A percentile compares a stretch with the other conserved stretches of the same genome.
phyloP scores from a whole-genome alignment of 2,113 vertebrate genomes.

The Varanus salvator region DNA sequence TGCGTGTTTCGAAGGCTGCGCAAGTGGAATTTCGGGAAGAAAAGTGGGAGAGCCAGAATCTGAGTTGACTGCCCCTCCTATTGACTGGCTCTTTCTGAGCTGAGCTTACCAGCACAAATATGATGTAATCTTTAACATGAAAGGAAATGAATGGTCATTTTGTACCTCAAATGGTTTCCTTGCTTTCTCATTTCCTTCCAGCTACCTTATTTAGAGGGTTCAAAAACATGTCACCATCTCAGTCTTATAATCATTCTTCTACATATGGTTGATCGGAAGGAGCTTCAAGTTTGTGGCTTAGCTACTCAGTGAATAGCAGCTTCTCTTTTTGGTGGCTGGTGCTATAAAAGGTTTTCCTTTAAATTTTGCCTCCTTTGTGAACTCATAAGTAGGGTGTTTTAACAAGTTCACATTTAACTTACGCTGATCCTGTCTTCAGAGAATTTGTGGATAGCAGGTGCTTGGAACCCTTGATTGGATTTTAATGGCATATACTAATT shows the following conservation, averaged over 20 bases:
- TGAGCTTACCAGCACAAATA: neutral
- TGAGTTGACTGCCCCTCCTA: neutral
- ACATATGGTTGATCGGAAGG: neutral
- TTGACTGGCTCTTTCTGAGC: neutral
- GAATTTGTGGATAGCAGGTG: neutral
- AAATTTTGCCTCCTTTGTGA: neutral
- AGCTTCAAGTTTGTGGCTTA: neutral
- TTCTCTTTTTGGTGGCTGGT: neutral
- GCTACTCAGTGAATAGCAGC: neutral
- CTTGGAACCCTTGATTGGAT: neutral
- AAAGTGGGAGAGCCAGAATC: neutral
- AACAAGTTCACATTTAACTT: neutral
- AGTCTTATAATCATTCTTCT: neutral
- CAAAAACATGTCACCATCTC: fast-evolving
- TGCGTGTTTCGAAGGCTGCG: neutral
- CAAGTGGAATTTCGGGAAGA: too few relatives aligned
- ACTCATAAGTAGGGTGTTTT: neutral
- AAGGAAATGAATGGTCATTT: conserved; percentile 9
- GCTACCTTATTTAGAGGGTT: neutral
- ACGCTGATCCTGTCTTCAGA: neutral
- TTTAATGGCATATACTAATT: neutral
- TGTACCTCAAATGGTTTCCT: neutral
- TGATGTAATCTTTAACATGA: neutral
- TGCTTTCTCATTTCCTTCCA: neutral
- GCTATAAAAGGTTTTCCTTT: neutral